A percentile compares a stretch with the other conserved stretches of the same genome.
Conservation (phyloP, 2,113 vertebrate species). For the Hemichromis elongatus region DNA sequence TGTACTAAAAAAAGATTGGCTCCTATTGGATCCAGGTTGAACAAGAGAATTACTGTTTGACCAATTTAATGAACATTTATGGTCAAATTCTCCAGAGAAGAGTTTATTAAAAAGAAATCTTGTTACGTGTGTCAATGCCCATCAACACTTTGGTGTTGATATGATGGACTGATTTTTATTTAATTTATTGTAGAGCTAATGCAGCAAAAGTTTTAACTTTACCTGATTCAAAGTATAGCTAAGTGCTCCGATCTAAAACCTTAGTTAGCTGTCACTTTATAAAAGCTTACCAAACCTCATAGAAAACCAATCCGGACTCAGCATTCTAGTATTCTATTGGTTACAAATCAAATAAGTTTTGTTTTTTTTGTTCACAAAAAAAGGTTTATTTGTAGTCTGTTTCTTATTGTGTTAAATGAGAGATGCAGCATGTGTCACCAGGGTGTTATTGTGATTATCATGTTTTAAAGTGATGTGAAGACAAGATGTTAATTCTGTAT, state of each 20-base stretch:
- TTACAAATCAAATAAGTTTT: too few species aligned
- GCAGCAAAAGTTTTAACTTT: rapidly evolving
- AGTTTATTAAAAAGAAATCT: not conserved
- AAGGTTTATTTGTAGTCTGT: not conserved
- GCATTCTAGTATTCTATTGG: not conserved
- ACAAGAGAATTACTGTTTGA: not conserved
- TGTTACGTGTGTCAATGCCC: not conserved
- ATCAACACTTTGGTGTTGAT: not conserved
- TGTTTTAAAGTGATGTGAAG: not conserved
- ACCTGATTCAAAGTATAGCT: not conserved
- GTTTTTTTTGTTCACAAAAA: not conserved
- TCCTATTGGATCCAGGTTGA: not conserved
- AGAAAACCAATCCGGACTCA: not conserved
- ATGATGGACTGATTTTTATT: not conserved
- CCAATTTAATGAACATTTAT: not conserved
- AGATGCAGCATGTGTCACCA: not conserved
- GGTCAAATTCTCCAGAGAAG: not conserved
- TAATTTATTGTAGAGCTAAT: not conserved
- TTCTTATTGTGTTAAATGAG: not conserved
- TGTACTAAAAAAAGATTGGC: not conserved
- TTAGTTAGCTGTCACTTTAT: not conserved
- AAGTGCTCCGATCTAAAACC: not conserved
- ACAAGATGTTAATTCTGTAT: not conserved
- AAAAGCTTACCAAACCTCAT: not conserved
- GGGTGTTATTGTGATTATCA: not conserved